Base-by-base conservation (phyloP, 2,113 vertebrate genomes). In the Pithys albifrons region DNA sequence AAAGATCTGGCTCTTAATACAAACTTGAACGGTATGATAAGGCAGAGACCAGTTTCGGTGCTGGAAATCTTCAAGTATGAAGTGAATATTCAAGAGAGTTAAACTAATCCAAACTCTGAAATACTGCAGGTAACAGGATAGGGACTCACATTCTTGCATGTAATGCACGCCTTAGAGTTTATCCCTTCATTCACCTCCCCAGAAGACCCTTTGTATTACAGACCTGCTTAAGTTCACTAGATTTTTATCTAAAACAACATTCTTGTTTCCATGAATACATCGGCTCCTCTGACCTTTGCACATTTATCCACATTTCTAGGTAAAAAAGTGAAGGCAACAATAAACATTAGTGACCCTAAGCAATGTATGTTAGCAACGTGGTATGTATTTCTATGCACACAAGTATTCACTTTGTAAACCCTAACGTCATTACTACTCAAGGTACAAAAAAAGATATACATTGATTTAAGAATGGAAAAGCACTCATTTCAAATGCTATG, bases 221-320 rank as follows among this genome's bases (percentile, higher is more conserved):
- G 93, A 83, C 92, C 89, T 91, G 88, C 91, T 94, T 97, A 93
- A 96, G 48, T 92, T 94, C 85, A 92, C 91, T 49, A 95, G 89
- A 96, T 97, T 97, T 97, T 96, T 97, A 96, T 96, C 96, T 94
- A 85, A 85, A 95, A 85, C 91, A 91, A 92, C 93, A 94, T 96
- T 96, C 92, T 96, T 95, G 77, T 83, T 96, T 94, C 91, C 78
- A 81, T 85, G 91, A 97, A 95, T 91, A 91, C 80, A 96, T 75
- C 73, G 91, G 90, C 83, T 91, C 80, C 83, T 85, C 64, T 94
- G 93, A 95, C 96, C 95, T 96, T 82, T 88, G 83, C 86, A 92
- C 85, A 88, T 95, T 95, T 94, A 94, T 84, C 70, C 77, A 78
- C 92, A 87, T 94, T 92, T 92, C 94, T 95, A 78, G 31, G 64